Conservation (phyloP, 2,888 invertebrate genomes). For the Leptogaster cylindrica region DNA sequence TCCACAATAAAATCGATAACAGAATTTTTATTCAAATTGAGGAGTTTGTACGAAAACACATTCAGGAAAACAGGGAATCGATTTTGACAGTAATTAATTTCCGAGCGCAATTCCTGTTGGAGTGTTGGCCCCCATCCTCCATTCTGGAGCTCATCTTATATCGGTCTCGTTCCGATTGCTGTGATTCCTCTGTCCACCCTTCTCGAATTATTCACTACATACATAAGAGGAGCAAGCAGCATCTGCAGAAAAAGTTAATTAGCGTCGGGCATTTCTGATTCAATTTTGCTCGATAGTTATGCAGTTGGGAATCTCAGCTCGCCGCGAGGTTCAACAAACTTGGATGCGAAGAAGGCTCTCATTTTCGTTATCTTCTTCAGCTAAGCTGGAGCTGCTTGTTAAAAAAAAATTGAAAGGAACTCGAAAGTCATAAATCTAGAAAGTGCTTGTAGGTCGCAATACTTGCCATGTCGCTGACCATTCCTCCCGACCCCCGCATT, state of each 20-base stretch:
- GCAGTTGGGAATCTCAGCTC: conserved; percentile 25
- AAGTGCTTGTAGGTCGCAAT: conserved; percentile 29
- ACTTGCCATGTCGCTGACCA: conserved; percentile 30
- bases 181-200: too few species aligned
- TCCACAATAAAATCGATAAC: too few species aligned
- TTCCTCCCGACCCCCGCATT: neutral
- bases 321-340: conserved; percentile 25
- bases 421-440: conserved; percentile 21
- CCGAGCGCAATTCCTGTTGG: too few species aligned
- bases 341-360: conserved; percentile 18
- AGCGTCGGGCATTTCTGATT: conserved; percentile 33
- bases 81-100: too few species aligned
- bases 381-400: neutral
- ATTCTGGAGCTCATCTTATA: too few species aligned
- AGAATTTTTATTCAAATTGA: too few species aligned
- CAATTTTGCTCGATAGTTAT: conserved; percentile 30
- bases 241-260: conserved; percentile 31
- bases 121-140: too few species aligned
- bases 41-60: too few species aligned
- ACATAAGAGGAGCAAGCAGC: conserved; percentile 19
- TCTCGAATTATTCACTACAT: too few species aligned
- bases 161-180: too few species aligned
- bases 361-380: neutral
- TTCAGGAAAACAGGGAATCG: too few species aligned
- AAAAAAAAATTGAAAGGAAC: conserved; percentile 14